Evolutionary conservation across 2,888 invertebrate genomes (phyloP), one percentile per base, ranked within the genome.

Genomic region (Chrysotoxum bicinctum): DNA sequence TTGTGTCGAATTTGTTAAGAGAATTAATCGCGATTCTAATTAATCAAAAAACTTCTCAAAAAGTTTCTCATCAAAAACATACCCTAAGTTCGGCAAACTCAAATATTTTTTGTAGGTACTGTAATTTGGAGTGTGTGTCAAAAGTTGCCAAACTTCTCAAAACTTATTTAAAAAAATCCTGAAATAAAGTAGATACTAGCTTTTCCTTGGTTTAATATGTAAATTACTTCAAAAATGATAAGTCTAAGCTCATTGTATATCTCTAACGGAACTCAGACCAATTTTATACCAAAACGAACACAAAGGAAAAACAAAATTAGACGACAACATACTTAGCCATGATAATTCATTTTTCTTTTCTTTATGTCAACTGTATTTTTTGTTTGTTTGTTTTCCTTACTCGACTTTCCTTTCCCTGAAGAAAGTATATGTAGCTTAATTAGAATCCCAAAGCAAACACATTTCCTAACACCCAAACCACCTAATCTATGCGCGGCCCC

Each of bases 271-370:
- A 54, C 12, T 70, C 14, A 43, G 35, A 30, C 9, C 14, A 60
- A 60, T 74, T 56, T 68, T n/a, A 21, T 45, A 54, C 76, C 23
- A 56, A 60, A 45, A 72, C 23, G 48, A 12, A 54, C 69, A 8
- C 3, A 52, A 66, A 66, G 3, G 10, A 73, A n/a, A 60, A n/a
- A 60, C 32, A 40, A 72, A 54, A 32, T 30, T 16, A 52, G 75
- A 45, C 80, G 80, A 84, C 84, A 84, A 76, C 80, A 84, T 80
- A 72, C 80, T 84, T 84, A 84, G 75, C 79, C 72, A 60, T 68
- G 80, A 84, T 80, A 85, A 85, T 85, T 80, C 68, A 54, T 80
- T 70, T 64, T 70, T 58, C 48, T 75, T 60, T 54, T 73, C 43
- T 64, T 52, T 60, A 40, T 77, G 81, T 85, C 81, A 77, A 76